Percentiles rank a stretch among this genome's conserved stretches.
Conservation (phyloP, 2,888 invertebrate genomes). For the Cryptophagus acutangulus region DNA sequence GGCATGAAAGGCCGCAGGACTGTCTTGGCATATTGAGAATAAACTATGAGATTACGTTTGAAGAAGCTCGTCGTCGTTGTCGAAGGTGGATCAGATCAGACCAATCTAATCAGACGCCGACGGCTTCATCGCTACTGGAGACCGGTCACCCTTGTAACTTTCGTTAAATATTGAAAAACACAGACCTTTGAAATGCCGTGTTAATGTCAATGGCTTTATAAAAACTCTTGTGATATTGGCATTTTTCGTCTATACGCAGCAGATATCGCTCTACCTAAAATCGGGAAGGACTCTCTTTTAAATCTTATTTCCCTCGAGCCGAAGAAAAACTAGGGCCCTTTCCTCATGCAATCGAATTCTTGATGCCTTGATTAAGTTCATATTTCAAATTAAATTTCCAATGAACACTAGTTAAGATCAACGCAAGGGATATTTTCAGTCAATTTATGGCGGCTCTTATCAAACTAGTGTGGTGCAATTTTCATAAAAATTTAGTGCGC, state of each 20-base stretch:
- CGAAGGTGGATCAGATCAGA: slow-evolving; percentile 14
- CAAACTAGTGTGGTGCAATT: no score
- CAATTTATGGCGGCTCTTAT: no score
- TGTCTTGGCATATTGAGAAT: slow-evolving; percentile 27
- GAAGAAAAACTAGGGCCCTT: no score
- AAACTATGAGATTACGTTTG: slow-evolving; percentile 31
- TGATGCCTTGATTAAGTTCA: no score
- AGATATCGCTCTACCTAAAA: no score
- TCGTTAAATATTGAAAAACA: slow-evolving; percentile 13
- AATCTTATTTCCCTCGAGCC: no score
- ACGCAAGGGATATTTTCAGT: no score
- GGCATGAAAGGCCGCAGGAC: slow-evolving; percentile 17
- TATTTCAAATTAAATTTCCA: no score
- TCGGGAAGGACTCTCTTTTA: no score
- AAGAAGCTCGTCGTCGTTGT: slow-evolving; percentile 11
- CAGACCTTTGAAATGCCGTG: slow-evolving; percentile 10
- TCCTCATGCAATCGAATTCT: no score
- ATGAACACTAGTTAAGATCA: no score
- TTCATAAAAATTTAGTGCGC: slow-evolving; percentile 13
- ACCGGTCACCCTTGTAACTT: slow-evolving; percentile 9
- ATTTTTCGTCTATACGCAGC: no score
- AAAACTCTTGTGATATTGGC: slow-evolving; percentile 1
- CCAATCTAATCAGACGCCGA: slow-evolving; percentile 21
- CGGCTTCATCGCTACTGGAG: slow-evolving; percentile 14
- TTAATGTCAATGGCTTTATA: slow-evolving; percentile 11